These are phyloP conservation scores for Chaenogobius annularis DNA, from an alignment of 2,113 vertebrate species.

Conservation along the genomic window DNA sequence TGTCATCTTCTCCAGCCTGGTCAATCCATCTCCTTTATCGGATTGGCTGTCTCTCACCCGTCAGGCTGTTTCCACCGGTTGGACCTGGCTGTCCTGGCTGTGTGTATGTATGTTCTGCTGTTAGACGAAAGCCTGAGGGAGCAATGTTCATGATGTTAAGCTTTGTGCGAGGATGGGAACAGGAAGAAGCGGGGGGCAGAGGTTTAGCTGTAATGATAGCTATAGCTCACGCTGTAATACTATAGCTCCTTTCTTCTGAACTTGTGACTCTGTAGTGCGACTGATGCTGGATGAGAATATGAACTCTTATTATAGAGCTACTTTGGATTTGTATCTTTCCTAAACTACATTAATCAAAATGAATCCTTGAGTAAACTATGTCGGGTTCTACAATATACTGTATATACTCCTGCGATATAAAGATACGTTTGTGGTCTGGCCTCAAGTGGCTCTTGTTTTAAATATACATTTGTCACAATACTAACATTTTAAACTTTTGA, in stretches of 20 bases:
- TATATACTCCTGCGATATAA: neutral
- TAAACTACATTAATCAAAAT: neutral
- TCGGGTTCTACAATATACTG: neutral
- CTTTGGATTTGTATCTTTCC: neutral
- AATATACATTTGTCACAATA: too few relatives aligned
- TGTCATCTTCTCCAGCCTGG: slow-evolving; percentile 30
- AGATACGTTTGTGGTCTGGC: neutral
- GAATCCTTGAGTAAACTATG: neutral
- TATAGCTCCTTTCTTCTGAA: slow-evolving; percentile 22
- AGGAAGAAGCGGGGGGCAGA: slow-evolving; percentile 12
- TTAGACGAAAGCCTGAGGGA: slow-evolving; percentile 59
- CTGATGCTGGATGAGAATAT: neutral
- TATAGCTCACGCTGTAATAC: too few relatives aligned
- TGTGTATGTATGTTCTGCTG: slow-evolving; percentile 40
- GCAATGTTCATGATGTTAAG: slow-evolving; percentile 51
- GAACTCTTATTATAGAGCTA: neutral
- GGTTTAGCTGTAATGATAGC: slow-evolving; percentile 17
- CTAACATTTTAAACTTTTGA: too few relatives aligned
- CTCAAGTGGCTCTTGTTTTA: too few relatives aligned
- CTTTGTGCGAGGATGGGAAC: slow-evolving; percentile 43
- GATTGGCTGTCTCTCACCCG: slow-evolving; percentile 30
- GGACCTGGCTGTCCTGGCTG: slow-evolving; percentile 25
- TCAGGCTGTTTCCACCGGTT: slow-evolving; percentile 34
- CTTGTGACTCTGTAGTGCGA: slow-evolving; percentile 24
- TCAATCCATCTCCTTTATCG: slow-evolving; percentile 58